Conservation (phyloP, 2,797 vertebrate species). For the Poecilia velifera region DNA sequence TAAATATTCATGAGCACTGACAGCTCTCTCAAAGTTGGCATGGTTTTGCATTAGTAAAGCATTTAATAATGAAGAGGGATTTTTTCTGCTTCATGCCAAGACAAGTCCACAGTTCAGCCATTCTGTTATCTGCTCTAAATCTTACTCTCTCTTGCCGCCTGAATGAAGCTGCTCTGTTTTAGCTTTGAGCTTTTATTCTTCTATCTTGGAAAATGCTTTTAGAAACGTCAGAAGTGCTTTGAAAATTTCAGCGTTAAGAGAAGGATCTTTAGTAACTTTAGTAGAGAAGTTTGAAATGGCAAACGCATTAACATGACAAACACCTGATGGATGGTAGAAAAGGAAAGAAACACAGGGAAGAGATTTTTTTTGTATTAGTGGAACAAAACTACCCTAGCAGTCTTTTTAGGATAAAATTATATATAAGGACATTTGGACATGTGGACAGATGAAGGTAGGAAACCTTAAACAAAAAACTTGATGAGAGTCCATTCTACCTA, state of each 20-base stretch:
- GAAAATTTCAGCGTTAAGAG: not conserved
- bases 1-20: not conserved
- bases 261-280: not conserved
- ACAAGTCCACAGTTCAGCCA: not conserved
- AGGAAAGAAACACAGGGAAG: not conserved
- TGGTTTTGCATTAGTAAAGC: not conserved
- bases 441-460: not conserved
- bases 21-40: not conserved
- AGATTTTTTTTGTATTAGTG: conserved; percentile 1
- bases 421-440: not conserved
- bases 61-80: not conserved
- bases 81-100: not conserved
- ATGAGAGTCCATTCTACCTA: not conserved
- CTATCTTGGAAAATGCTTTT: not conserved
- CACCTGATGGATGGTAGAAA: not conserved
- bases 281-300: not conserved
- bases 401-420: not conserved
- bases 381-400: not conserved
- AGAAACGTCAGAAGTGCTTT: not conserved
- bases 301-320: not conserved
- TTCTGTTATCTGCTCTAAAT: not conserved
- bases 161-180: not conserved
- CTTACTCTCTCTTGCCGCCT: not conserved
- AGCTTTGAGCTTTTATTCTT: not conserved
- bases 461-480: not conserved